Evolutionary conservation across 2,888 invertebrate species (phyloP).

Genomic region (Therioaphis trifolii): DNA sequence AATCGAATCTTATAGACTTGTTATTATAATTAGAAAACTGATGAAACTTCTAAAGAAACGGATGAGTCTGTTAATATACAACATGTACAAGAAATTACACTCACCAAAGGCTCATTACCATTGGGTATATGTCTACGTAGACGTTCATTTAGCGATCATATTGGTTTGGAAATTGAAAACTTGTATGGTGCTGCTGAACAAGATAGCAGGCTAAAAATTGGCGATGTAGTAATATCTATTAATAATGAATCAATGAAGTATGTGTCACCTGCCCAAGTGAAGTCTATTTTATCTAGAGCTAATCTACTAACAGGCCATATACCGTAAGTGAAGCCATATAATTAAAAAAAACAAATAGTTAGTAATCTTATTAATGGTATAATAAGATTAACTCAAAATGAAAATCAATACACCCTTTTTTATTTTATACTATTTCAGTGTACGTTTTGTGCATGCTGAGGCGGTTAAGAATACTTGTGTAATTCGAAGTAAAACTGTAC

Average conservation of each 20-base stretch:
- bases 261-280: slow-evolving; percentile 73
- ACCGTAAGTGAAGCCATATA: slow-evolving; percentile 69
- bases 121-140: slow-evolving; percentile 56
- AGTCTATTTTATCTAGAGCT: slow-evolving; percentile 73
- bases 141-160: slow-evolving; percentile 45
- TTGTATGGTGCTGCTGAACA: slow-evolving; percentile 52
- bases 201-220: slow-evolving; percentile 66
- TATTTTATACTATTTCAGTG: slow-evolving; percentile 45
- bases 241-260: slow-evolving; percentile 74
- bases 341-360: slow-evolving; percentile 25
- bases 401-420: slow-evolving; percentile 50
- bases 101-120: slow-evolving; percentile 49
- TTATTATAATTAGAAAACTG: slow-evolving; percentile 53
- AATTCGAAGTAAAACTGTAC: slow-evolving; percentile 57
- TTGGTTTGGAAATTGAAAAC: slow-evolving; percentile 49
- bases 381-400: slow-evolving; percentile 35
- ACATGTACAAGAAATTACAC: slow-evolving; percentile 48
- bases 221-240: slow-evolving; percentile 73
- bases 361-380: slow-evolving; percentile 49
- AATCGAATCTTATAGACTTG: slow-evolving; percentile 44
- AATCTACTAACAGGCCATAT: slow-evolving; percentile 73
- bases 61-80: slow-evolving; percentile 20
- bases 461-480: slow-evolving; percentile 30
- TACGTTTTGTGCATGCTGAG: slow-evolving; percentile 53
- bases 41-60: slow-evolving; percentile 31